A percentile compares a stretch with the other conserved stretches of the same genome.
These are phyloP conservation scores for Nomada fucata DNA, from an alignment of 2,888 invertebrate genomes.

Conservation along the genomic window DNA sequence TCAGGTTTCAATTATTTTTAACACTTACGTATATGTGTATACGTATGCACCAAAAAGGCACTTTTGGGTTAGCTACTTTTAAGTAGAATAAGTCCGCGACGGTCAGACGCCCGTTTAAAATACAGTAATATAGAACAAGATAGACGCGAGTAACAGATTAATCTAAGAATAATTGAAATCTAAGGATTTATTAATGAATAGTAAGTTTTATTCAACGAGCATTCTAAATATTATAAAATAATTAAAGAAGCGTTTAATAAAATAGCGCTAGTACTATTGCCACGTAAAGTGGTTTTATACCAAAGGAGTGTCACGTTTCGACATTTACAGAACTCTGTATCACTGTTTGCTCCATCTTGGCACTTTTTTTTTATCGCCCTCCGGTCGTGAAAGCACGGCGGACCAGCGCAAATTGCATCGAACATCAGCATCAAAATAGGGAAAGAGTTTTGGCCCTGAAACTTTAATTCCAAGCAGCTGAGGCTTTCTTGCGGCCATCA, in stretches of 20 bases:
- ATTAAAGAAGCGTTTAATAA: no score
- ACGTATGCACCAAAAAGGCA: no score
- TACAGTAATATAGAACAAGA: no score
- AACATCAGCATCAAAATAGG: slow-evolving; percentile 25
- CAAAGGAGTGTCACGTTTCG: not conserved
- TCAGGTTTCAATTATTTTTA: no score
- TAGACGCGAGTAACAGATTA: no score
- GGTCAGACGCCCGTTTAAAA: no score
- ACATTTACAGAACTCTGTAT: not conserved
- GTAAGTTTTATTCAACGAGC: not conserved
- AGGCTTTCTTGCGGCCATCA: slow-evolving; percentile 22
- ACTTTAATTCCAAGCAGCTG: slow-evolving; percentile 35
- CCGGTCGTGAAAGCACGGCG: not conserved
- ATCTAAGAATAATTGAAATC: no score
- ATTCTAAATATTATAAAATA: no score
- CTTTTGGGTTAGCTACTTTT: no score
- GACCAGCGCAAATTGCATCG: slow-evolving; percentile 24
- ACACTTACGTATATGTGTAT: no score
- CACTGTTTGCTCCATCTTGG: not conserved
- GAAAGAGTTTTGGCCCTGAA: slow-evolving; percentile 27
- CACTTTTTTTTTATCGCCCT: slow-evolving; percentile 15
- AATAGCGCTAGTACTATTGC: not conserved
- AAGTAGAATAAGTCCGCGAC: no score
- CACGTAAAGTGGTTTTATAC: not conserved
- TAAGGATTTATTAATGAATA: no score